phyloP scores from a whole-genome alignment of 2,113 vertebrate genomes.

The Labrus mixtus region DNA sequence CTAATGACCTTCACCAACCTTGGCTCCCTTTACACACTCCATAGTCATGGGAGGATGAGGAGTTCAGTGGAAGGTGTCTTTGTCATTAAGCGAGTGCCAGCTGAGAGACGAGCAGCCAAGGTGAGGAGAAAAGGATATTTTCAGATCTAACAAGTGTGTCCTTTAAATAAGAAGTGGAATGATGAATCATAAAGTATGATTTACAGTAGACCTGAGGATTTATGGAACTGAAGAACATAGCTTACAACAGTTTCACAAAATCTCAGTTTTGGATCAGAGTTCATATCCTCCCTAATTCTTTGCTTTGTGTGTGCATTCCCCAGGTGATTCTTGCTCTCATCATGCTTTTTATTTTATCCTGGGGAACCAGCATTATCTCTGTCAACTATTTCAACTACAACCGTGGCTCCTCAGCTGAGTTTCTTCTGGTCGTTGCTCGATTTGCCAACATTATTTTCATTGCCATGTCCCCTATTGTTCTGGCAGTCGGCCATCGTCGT shows the following conservation, averaged over 20 bases:
- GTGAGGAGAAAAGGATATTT: conserved; percentile 53
- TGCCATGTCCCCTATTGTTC: conserved; percentile 80
- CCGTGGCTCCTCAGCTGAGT: conserved; percentile 59
- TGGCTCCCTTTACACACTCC: conserved; percentile 83
- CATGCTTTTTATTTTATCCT: conserved; percentile 82
- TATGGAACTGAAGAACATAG: background rate
- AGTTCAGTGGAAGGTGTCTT: conserved; percentile 31
- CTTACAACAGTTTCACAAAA: too few species aligned
- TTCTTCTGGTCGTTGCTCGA: conserved; percentile 80
- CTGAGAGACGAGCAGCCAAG: conserved; percentile 84
- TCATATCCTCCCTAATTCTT: background rate
- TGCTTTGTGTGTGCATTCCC: conserved; percentile 5
- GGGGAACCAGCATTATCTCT: conserved; percentile 85
- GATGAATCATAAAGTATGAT: background rate
- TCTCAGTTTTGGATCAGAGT: background rate
- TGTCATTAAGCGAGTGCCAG: conserved; percentile 74
- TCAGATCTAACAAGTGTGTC: background rate
- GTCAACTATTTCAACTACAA: conserved; percentile 87
- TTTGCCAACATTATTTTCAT: conserved; percentile 84
- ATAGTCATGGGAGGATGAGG: conserved; percentile 68
- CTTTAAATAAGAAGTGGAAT: background rate
- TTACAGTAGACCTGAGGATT: background rate
- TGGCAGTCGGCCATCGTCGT: conserved; percentile 81
- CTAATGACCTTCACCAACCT: conserved; percentile 84
- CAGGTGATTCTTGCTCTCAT: conserved; percentile 85